A percentile compares a stretch with the other conserved stretches of the same genome.
Conservation (phyloP, 2,797 vertebrate species). For the Sebastes dallii region DNA sequence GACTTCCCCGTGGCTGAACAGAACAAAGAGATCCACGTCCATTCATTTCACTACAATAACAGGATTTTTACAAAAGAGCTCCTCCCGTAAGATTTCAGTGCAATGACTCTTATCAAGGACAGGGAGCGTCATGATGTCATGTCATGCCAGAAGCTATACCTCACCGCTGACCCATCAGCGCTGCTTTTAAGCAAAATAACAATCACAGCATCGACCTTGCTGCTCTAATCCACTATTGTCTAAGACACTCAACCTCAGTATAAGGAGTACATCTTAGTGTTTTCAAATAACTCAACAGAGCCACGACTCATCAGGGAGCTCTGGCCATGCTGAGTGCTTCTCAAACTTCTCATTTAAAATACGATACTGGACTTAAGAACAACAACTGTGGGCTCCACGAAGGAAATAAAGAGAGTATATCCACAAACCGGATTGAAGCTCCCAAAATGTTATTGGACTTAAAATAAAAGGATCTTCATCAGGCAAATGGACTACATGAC, state of each 20-base stretch:
- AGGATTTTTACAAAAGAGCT: slow-evolving; percentile 22
- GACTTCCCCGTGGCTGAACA: slow-evolving; percentile 28
- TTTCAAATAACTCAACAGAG: slow-evolving; percentile 10
- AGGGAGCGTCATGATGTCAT: slow-evolving; percentile 34
- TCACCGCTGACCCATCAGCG: slow-evolving; percentile 13
- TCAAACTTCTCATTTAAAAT: slow-evolving; percentile 8
- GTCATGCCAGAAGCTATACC: slow-evolving; percentile 29
- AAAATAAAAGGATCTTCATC: neutral
- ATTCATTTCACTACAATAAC: slow-evolving; percentile 17
- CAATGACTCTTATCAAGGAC: slow-evolving; percentile 35
- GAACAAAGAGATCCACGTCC: slow-evolving; percentile 43
- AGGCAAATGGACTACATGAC: neutral
- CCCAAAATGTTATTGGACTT: neutral
- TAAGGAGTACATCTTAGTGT: slow-evolving; percentile 34
- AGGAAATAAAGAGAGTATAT: neutral
- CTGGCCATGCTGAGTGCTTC: neutral
- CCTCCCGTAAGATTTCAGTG: slow-evolving; percentile 20
- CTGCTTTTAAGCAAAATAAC: slow-evolving; percentile 33
- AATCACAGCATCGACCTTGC: neutral
- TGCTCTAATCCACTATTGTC: slow-evolving; percentile 22
- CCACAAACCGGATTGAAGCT: neutral
- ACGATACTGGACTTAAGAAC: neutral
- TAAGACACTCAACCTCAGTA: slow-evolving; percentile 28
- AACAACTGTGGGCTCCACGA: neutral
- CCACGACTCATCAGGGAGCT: slow-evolving; percentile 26